Base-by-base conservation (phyloP, 2,113 vertebrate genomes). In the Cyanistes caeruleus region DNA sequence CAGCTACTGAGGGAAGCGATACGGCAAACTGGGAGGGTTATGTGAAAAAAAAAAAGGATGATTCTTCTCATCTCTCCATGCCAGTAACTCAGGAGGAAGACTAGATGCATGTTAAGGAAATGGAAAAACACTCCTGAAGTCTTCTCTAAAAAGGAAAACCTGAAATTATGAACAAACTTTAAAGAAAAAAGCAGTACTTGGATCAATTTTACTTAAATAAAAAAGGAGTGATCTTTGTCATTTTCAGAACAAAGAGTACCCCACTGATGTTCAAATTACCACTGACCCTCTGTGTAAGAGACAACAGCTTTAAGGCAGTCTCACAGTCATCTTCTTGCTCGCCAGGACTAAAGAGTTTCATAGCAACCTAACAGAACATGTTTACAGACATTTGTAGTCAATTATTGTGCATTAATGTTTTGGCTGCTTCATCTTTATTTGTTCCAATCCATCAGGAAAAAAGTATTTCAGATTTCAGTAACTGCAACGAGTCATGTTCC, bases 341-440 rank as follows among this genome's bases (percentile, higher is more conserved):
- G 62, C 79, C 90, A 92, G 67, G 33, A 94, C 65, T 49, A 73
- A 74, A 27, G 73, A 83, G 88, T 92, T 88, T 81, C 96, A 88
- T 97, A 96, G 92, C 94, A 97, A 96, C 90, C 83, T 94, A 97
- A 96, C 94, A 97, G 88, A 84, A 59, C 59, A 74, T 80, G 86
- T 94, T 95, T 96, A 95, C 68, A 90, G 83, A 52, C 95, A 96
- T 51, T 92, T 69, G 72, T 70, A 92, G 85, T 63, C 8, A 0
- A 96, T 96, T 93, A 95, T n/a, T 83, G 68, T 51, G 82, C 82
- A 93, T 95, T 90, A 80, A 83, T 64, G 72, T 68, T 84, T 93
- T 95, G 96, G 95, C 90, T 69, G 58, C 55, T 90, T 74, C 55
- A 35, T 67, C 51, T 33, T 43, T 65, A 90, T 85, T 95, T 94